phyloP scores from a whole-genome alignment of 2,888 invertebrate species.

The Podabrus alpinus region DNA sequence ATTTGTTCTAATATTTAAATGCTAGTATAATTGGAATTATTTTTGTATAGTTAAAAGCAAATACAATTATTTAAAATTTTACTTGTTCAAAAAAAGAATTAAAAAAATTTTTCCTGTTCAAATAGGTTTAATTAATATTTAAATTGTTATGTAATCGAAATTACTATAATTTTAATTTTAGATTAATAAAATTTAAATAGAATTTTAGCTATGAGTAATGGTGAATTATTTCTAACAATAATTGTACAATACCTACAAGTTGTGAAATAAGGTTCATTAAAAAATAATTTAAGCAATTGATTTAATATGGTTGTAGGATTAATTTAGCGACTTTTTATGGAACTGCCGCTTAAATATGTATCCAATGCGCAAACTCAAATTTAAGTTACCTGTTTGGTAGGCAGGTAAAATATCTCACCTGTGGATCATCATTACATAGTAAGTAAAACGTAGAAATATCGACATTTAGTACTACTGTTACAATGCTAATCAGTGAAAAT shows the following conservation, averaged over 20 bases:
- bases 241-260: background rate
- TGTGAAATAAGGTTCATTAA: background rate
- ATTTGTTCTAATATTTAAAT: no score
- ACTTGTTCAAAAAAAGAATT: no score
- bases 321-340: background rate
- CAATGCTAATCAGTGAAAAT: conserved; percentile 18
- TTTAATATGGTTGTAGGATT: background rate
- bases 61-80: no score
- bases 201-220: background rate
- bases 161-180: background rate
- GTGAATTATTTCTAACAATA: background rate
- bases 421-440: conserved; percentile 28
- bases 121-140: background rate
- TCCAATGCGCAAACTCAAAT: conserved; percentile 27
- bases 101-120: background rate
- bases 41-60: no score
- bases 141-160: background rate
- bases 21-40: no score
- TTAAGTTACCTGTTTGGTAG: conserved; percentile 33
- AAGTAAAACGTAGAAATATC: conserved; percentile 23
- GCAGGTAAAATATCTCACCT: conserved; percentile 32
- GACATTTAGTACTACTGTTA: conserved; percentile 24
- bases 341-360: conserved; percentile 12
- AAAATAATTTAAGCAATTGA: background rate
- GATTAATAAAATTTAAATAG: background rate